Evolutionary conservation across 2,113 vertebrate genomes (phyloP).

Genomic region (Sialia sialis): DNA sequence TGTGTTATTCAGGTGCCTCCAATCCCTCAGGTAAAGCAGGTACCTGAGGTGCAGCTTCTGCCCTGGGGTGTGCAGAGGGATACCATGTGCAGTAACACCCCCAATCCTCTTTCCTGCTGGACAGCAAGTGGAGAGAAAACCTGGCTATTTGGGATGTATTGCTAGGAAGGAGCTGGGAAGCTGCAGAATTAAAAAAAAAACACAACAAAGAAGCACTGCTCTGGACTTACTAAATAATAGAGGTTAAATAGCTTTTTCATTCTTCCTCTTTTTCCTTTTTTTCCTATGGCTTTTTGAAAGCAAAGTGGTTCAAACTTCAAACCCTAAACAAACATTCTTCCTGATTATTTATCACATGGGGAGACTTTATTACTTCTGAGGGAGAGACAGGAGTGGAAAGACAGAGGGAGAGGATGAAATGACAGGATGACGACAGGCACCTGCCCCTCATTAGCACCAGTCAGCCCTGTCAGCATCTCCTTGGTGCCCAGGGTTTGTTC

Average conservation of each 20-base stretch:
- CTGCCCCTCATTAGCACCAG: not conserved
- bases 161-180: not conserved
- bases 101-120: not conserved
- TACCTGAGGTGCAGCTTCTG: not conserved
- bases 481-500: not conserved
- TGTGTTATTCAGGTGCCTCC: not conserved
- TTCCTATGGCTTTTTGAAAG: not conserved
- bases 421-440: not conserved
- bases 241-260: not conserved
- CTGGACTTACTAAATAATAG: not conserved
- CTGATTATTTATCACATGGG: not conserved
- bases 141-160: not conserved
- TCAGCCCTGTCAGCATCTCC: not conserved
- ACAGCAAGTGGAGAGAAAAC: not conserved
- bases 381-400: not conserved
- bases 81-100: not conserved
- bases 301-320: not conserved
- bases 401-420: not conserved
- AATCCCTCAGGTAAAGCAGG: not conserved
- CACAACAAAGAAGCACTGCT: not conserved
- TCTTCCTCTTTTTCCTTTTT: not conserved
- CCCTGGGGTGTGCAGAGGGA: not conserved
- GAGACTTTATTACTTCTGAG: not conserved
- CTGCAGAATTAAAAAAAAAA: not conserved
- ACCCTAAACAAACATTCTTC: not conserved